phyloP scores from a whole-genome alignment of 2,113 vertebrate genomes.

The Sminthopsis crassicaudata region DNA sequence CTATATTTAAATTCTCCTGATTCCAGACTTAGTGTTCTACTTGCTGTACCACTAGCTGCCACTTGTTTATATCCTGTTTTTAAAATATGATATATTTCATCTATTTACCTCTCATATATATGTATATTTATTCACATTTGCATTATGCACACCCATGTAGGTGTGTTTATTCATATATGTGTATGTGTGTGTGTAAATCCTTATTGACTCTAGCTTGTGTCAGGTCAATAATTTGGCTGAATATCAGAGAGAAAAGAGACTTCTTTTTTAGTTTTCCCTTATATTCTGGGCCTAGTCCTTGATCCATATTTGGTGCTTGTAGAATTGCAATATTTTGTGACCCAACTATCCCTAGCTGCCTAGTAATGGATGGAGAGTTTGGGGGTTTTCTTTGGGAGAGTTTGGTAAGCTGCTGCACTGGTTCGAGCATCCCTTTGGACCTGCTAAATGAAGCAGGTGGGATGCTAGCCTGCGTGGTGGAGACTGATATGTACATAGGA shows the following conservation, averaged over 20 bases:
- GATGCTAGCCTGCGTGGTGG: conserved; percentile 64
- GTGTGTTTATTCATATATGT: too few relatives aligned
- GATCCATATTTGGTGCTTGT: not conserved
- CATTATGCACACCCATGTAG: too few relatives aligned
- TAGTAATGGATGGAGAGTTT: not conserved
- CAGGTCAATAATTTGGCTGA: not conserved
- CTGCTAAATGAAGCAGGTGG: conserved; percentile 66
- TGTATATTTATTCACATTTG: too few relatives aligned
- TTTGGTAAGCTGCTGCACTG: not conserved
- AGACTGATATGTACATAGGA: conserved; percentile 47
- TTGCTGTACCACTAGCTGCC: not conserved
- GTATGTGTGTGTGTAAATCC: not conserved
- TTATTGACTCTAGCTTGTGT: not conserved
- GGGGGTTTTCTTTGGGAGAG: not conserved
- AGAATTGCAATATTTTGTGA: conserved; percentile 39
- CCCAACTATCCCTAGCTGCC: not conserved
- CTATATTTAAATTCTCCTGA: not conserved
- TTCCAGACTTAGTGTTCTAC: not conserved
- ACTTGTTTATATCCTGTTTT: not conserved
- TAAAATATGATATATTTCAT: not conserved
- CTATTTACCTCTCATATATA: too few relatives aligned
- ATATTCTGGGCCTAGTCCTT: not conserved
- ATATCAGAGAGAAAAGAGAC: not conserved
- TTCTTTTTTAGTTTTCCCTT: not conserved
- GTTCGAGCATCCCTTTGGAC: conserved; percentile 64